These are phyloP conservation scores for Triplophysa rosa DNA, from an alignment of 2,113 vertebrate genomes.

Conservation along the genomic window DNA sequence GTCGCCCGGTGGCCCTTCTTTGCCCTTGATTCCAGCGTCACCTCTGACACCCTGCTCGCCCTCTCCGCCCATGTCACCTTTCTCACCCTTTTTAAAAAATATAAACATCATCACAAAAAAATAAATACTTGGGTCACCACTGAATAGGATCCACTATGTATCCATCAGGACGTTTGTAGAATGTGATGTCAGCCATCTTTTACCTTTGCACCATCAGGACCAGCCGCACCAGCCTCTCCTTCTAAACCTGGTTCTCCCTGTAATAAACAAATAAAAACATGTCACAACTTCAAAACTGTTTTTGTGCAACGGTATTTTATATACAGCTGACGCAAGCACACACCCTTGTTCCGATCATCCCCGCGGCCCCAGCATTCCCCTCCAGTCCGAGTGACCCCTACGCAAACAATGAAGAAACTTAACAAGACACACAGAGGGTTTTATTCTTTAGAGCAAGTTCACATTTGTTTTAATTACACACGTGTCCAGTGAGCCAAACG, in stretches of 20 bases:
- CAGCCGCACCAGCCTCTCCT: constrained; percentile 81
- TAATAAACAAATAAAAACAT: constrained; percentile 4
- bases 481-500: background rate
- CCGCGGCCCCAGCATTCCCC: constrained; percentile 87
- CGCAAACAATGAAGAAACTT: constrained; percentile 28
- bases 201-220: constrained; percentile 91
- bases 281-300: background rate
- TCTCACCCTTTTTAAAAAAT: constrained; percentile 84
- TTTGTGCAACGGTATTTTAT: background rate
- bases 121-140: too few relatives aligned
- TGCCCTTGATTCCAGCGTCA: constrained; percentile 85
- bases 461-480: background rate
- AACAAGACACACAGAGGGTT: constrained; percentile 10
- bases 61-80: constrained; percentile 89
- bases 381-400: constrained; percentile 86
- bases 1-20: constrained; percentile 85
- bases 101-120: background rate
- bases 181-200: background rate
- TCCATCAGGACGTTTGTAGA: background rate
- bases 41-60: constrained; percentile 91
- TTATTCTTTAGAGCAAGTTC: background rate
- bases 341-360: constrained; percentile 87
- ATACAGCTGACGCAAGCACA: background rate
- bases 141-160: background rate
- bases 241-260: constrained; percentile 90